These are phyloP conservation scores for Limnephilus auricula DNA, from an alignment of 2,888 invertebrate genomes.

Conservation along the genomic window DNA sequence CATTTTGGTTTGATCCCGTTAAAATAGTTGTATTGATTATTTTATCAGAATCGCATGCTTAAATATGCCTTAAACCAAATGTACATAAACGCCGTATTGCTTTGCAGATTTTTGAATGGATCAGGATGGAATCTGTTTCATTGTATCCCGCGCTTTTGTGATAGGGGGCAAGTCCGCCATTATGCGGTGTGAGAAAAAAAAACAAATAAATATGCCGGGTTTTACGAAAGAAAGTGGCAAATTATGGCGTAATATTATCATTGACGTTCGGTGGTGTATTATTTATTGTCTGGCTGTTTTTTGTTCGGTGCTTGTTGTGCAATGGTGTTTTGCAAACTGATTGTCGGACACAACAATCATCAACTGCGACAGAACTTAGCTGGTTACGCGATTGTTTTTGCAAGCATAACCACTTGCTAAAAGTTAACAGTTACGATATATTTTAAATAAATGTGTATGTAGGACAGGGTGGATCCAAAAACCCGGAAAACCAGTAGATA, in stretches of 20 bases:
- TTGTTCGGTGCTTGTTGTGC: background rate
- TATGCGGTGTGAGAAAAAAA: background rate
- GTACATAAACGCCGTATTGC: background rate
- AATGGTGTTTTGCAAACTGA: background rate
- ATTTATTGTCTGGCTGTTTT: background rate
- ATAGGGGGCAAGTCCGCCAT: background rate
- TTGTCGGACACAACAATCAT: background rate
- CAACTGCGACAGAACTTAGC: background rate
- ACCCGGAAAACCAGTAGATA: background rate
- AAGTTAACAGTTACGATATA: background rate
- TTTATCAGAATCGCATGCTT: background rate
- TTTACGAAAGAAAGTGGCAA: background rate
- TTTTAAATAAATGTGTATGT: background rate
- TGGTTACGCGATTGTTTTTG: background rate
- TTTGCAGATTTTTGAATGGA: slow-evolving; percentile 11
- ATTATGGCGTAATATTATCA: background rate
- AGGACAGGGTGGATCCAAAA: background rate
- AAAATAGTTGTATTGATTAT: background rate
- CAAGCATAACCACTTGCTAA: background rate
- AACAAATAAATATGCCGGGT: background rate
- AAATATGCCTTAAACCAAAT: background rate
- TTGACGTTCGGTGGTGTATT: background rate
- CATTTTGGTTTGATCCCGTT: slow-evolving; percentile 42
- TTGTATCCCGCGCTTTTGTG: background rate
- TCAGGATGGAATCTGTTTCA: background rate